Evolutionary conservation across 2,113 vertebrate genomes (phyloP), one percentile per base, ranked within the genome.

Genomic region (Lophotis ruficrista): DNA sequence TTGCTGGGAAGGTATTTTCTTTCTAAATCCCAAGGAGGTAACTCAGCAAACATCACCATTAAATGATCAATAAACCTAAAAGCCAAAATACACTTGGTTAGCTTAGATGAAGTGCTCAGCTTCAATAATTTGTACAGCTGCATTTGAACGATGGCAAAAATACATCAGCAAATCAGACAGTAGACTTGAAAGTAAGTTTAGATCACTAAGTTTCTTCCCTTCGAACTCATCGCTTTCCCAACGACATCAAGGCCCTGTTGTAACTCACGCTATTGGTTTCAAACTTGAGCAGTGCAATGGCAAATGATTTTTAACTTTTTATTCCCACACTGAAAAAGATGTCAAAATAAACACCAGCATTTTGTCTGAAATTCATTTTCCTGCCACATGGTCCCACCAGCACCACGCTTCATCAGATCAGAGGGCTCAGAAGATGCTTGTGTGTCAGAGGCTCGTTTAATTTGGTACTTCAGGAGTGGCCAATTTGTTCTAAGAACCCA

Each of bases 11-110:
- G 91, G 87, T 99, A 99, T 94, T 99, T 99, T 87, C 95, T 98
- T 78, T 99, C 99, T 12, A 83, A 60, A 94, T 99, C 99, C 99
- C 99, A 99, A 2, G 99, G 98, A 25, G 99, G 99, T 43, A 97
- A 97, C 94, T 99, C 99, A 95, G 97, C 98, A 98, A 99, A 99
- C 99, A 99, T 99, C 83, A 98, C 98, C 37, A 56, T 94, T 87
- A 99, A 97, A 95, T 99, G 99, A 97, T 99, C 99, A 79, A 98
- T 96, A 96, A 99, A 99, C 94, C 99, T 99, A 96, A 96, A 85
- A 97, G 54, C 64, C 90, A 94, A 90, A 91, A 87, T 8, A 87
- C 8, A 82, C 50, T 70, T 38, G 53, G 70, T 96, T 75, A 94
- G 69, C 64, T 84, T 43, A 53, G 81, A 66, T 41, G 30, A 91